phyloP scores from a whole-genome alignment of 2,797 vertebrate species.

The Calcarius lapponicus region DNA sequence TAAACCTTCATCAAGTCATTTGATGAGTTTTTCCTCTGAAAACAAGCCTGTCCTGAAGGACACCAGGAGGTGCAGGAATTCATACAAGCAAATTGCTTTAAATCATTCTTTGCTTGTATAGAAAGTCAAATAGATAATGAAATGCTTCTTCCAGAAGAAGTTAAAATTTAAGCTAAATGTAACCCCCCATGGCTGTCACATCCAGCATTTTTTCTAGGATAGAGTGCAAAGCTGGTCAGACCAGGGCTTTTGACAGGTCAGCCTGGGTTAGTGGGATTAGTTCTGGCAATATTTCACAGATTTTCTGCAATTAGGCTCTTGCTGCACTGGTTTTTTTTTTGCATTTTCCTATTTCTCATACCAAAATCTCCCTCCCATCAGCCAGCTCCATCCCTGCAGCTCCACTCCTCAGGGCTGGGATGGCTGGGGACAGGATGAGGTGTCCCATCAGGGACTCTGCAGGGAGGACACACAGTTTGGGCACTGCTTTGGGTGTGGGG shows the following conservation, averaged over 20 bases:
- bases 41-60: neutral
- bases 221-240: neutral
- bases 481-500: neutral
- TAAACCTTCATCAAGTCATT: neutral
- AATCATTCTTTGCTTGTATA: neutral
- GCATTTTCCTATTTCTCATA: neutral
- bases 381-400: neutral
- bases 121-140: neutral
- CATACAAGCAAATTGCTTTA: neutral
- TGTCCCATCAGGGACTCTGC: neutral
- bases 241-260: neutral
- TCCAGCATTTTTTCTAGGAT: neutral
- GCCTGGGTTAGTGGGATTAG: neutral
- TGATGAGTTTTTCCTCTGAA: neutral
- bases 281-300: neutral
- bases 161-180: neutral
- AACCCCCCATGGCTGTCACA: neutral
- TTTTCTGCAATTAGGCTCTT: neutral
- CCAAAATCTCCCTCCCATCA: neutral
- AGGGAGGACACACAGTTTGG: neutral
- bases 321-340: neutral
- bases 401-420: rapidly evolving
- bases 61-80: neutral
- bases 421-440: neutral
- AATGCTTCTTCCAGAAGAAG: neutral